Base-by-base conservation (phyloP, 2,888 invertebrate genomes). In the Clostera curtula region DNA sequence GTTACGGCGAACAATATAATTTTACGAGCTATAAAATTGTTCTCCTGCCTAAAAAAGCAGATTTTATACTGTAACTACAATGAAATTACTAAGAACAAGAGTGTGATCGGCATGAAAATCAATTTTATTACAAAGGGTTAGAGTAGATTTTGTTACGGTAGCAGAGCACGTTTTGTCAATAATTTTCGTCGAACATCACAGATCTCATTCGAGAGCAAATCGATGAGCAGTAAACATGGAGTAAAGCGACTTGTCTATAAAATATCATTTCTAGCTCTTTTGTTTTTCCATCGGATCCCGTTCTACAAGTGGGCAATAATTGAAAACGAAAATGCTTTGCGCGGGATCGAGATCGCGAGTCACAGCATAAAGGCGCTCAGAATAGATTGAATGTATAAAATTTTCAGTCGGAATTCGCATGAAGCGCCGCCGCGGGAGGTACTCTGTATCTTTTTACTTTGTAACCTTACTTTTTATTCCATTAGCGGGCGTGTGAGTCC, bases 251-350 rank as follows among this genome's bases (percentile, higher is more conserved):
- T 65, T 70, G 70, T 76, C 77, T 72, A 79, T 82, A 79, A 79
- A 82, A 80, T 83, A 83, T 80, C 69, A 82, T 80, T 77, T 74
- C 63, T 65, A 71, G 71, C 68, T 71, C 68, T 72, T 77, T 80
- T 80, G 76, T 77, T 82, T 77, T 70, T 70, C 72, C 71, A 63
- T 73, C 60, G 72, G 65, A 71, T 70, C 72, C 59, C 66, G 74
- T 79, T 82, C 83, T 73, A 83, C 83, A 83, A 83, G 83, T 83
- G 82, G 83, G 83, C 75, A 79, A 83, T 83, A 83, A 82, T 83
- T 83, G 83, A 82, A 82, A 79, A 79, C 70, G 80, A 82, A 80
- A 82, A 76, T 71, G 74, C 72, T 71, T 72, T 70, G 73, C 66
- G 69, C 71, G 68, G 64, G 62, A 68, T 68, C 63, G 72, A 62